Evolutionary conservation across 2,888 invertebrate genomes (phyloP), one percentile per base, ranked within the genome.

Genomic region (Colletes collaris): DNA sequence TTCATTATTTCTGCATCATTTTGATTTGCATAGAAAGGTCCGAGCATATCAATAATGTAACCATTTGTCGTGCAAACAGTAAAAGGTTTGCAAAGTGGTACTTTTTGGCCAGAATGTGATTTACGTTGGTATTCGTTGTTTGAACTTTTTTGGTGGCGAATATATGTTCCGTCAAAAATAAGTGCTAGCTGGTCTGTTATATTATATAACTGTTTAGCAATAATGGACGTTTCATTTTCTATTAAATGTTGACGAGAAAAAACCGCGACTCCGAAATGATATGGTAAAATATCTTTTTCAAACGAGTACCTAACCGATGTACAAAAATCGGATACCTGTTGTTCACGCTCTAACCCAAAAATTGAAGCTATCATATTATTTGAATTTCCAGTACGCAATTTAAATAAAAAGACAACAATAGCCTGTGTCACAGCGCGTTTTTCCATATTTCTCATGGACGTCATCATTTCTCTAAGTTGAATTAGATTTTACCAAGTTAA

Each of bases 321-420:
- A 55, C 53, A 27, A 4, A 19, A 55, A 27, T 55, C 53, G 19
- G 53, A 55, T 10, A 55, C 53, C 19, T 55, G 53, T 11, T 55
- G 27, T 58, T 58, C 37, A 0, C 40, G 13, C 13, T 56, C 56
- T 35, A 11, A 13, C 27, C 13, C 56, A 27, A 56, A 0, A 56
- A 19, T 19, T 19, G 60, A 60, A 8, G 52, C 16, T 52, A 52
- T 16, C 16, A 16, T 52, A 16, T 13, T 52, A 52, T 52, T 8
- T 2, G 27, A 27, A 27, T 27, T 27, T 27, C 27, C 27, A 27
- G 27, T 27, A 27, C 27, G 27, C 27, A 53, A 16, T 53, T 53
- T 53, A 16, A 53, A 53, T 53, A 53, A 10, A 55, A 55, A 55
- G 10, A 55, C 27, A 55, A 55, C 27, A 55, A 55, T 55, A 55